These are phyloP conservation scores for Morone chrysops DNA, from an alignment of 2,113 vertebrate species.

Conservation along the genomic window DNA sequence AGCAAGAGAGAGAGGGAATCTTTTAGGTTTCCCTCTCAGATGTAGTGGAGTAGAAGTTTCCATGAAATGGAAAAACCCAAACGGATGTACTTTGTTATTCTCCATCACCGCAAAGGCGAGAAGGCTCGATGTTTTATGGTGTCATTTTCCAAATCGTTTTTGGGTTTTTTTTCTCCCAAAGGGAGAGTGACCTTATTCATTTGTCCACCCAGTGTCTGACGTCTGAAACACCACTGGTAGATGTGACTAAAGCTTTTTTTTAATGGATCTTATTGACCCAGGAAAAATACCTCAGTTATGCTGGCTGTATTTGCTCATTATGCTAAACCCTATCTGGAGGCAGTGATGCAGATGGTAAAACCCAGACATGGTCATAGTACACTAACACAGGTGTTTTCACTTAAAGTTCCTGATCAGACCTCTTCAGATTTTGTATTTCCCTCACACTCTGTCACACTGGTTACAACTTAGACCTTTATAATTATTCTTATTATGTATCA, in stretches of 20 bases:
- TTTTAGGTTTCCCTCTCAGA: not conserved
- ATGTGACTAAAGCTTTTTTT: not conserved
- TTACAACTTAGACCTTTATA: not conserved
- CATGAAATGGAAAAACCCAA: not conserved
- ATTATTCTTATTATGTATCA: not conserved
- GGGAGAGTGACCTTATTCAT: not conserved
- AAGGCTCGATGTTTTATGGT: not conserved
- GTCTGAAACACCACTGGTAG: not conserved
- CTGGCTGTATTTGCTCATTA: not conserved
- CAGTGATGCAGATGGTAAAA: not conserved
- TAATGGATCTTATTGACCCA: not conserved
- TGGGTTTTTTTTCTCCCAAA: not conserved
- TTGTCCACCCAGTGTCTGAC: not conserved
- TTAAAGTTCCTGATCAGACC: not conserved
- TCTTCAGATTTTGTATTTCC: not conserved
- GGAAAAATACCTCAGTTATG: no score
- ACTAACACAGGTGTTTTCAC: not conserved
- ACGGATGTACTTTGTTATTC: not conserved
- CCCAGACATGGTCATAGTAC: not conserved
- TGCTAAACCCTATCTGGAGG: not conserved
- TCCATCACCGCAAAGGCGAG: not conserved
- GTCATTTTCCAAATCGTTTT: not conserved
- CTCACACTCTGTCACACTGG: no score
- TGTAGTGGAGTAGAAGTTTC: not conserved
- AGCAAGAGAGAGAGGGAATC: no score